A percentile compares a stretch with the other conserved stretches of the same genome.
These are phyloP conservation scores for Trematomus bernacchii DNA, from an alignment of 2,797 vertebrate genomes.

Conservation along the genomic window DNA sequence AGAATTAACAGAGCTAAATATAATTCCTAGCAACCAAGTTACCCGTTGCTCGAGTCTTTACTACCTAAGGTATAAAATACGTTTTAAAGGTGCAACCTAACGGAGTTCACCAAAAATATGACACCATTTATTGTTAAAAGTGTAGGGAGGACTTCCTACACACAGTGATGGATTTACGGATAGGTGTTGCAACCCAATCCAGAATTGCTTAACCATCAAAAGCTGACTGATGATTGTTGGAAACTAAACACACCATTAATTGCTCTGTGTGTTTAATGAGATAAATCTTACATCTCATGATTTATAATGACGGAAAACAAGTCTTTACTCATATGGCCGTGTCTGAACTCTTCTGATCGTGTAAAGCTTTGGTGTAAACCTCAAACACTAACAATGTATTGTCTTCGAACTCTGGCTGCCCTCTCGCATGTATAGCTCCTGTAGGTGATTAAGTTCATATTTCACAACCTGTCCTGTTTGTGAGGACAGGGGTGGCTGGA, in stretches of 20 bases:
- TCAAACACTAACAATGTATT: conserved; percentile 15
- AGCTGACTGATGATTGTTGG: background rate
- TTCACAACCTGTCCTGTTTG: conserved; percentile 68
- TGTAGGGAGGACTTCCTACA: background rate
- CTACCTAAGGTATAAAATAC: no score
- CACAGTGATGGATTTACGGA: background rate
- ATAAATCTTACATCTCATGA: conserved; percentile 8
- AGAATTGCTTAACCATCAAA: background rate
- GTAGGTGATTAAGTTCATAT: conserved; percentile 58
- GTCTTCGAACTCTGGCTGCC: conserved; percentile 33
- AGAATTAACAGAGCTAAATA: background rate
- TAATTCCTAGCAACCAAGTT: background rate
- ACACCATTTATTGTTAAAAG: background rate
- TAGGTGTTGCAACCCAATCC: background rate
- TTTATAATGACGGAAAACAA: conserved; percentile 31
- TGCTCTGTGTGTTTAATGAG: conserved; percentile 13
- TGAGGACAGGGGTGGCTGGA: conserved; percentile 43
- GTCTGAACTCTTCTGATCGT: conserved; percentile 15
- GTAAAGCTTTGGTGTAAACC: conserved; percentile 2
- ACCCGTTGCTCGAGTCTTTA: background rate
- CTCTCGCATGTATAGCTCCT: conserved; percentile 32
- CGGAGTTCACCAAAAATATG: background rate
- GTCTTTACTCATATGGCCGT: conserved; percentile 21
- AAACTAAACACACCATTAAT: background rate
- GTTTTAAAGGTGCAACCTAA: background rate